Evolutionary conservation across 2,113 vertebrate genomes (phyloP), one percentile per base, ranked within the genome.

Genomic region (Talpa occidentalis): DNA sequence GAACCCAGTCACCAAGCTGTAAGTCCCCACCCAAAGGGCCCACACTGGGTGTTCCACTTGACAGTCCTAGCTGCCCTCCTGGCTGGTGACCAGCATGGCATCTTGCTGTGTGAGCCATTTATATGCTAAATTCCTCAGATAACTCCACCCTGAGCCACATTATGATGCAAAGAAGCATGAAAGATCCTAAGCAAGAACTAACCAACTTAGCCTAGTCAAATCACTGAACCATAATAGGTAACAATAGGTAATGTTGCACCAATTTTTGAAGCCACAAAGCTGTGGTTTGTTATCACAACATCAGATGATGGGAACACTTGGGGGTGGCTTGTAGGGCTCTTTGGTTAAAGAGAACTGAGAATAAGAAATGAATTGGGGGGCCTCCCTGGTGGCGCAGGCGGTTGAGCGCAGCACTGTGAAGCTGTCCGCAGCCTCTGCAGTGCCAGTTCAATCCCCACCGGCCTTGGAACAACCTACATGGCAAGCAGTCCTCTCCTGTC

Each of bases 1-100:
- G 10, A 49, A 37, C 73, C 59, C 35, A 42, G 26, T 16, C 62
- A 30, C 49, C 73, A 19, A 5, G 62, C 54, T 5, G 1, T 42
- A n/a, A 8, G 40, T 22, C 5, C 35, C 24, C 15, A 3, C n/a
- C 3, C 1, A 17, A 54, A 49, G 10, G 32, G 37, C n/a, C 56
- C 59, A 4, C 4, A 11, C 42, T 5, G 10, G 52, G 52, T 5
- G 24, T 3, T 32, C 37, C 59, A 5, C 10, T 3, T 19, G 28
- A 42, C 26, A 35, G 80, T 40, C 6, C 26, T 3, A 1, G 4
- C 44, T 5, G 32, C 0, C 28, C 21, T 77, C 62, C 12, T 24
- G 0, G 3, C 4, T 35, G 42, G 42, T 0, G 10, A 74, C 42
- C 24, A 37, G 37, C 24, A 0, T 28, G 32, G n/a, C 74, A 1